Evolutionary conservation across 92 coral and sea anemone genomes (phyloP).

Genomic region (Metridium senile): DNA sequence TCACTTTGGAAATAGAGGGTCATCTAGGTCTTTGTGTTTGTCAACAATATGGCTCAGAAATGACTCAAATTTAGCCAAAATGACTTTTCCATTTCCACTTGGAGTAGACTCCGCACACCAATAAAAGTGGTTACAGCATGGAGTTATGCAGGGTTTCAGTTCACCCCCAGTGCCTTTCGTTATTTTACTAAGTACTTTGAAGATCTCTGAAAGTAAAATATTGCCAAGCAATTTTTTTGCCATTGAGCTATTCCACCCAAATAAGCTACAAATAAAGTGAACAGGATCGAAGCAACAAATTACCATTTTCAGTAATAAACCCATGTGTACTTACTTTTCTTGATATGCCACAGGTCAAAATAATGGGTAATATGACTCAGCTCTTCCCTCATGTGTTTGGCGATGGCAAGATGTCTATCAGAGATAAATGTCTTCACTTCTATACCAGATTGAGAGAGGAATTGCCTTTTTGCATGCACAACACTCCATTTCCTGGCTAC

Average conservation of each 20-base stretch:
- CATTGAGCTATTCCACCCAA: no score
- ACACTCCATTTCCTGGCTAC: constrained; percentile 35
- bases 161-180: constrained; percentile 54
- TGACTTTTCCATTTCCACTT: constrained; percentile 47
- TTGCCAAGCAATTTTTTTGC: neutral
- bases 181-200: constrained; percentile 35
- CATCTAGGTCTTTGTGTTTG: constrained; percentile 39
- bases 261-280: no score
- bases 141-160: constrained; percentile 49
- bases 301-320: neutral
- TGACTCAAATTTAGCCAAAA: constrained; percentile 60
- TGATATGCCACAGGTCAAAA: constrained; percentile 33
- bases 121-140: constrained; percentile 53
- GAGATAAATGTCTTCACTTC: constrained; percentile 29
- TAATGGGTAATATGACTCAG: constrained; percentile 37
- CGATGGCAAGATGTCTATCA: constrained; percentile 41
- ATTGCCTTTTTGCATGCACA: constrained; percentile 38
- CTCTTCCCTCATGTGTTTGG: constrained; percentile 56
- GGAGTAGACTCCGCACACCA: constrained; percentile 57
- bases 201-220: constrained; percentile 28
- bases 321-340: constrained; percentile 5
- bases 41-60: constrained; percentile 41
- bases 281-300: no score
- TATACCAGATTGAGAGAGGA: constrained; percentile 31
- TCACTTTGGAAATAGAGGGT: no score